Evolutionary conservation across 1,140 invertebrate species (phyloP).

Genomic region (Zophobas atratus): DNA sequence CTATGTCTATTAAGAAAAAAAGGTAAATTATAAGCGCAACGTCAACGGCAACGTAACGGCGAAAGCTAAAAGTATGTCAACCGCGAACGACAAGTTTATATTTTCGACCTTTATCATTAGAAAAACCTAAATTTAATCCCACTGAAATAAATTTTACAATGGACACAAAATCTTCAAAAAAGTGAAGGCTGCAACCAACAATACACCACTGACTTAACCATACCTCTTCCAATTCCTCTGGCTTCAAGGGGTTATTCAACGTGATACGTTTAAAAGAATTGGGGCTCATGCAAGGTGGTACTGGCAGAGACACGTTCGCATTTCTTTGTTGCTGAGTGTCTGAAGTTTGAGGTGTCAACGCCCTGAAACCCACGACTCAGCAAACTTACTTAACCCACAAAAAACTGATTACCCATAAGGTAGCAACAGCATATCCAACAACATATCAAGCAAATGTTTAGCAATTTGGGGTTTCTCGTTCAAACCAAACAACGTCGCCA

Average conservation of each 20-base stretch:
- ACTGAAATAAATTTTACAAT: too few relatives aligned
- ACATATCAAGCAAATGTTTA: conserved; percentile 81
- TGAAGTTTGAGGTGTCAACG: conserved; percentile 55
- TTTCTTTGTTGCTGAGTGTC: conserved; percentile 51
- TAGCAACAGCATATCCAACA: conserved; percentile 87
- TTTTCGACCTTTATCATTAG: too few relatives aligned
- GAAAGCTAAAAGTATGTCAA: too few relatives aligned
- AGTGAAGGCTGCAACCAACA: too few relatives aligned
- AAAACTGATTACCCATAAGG: conserved; percentile 82
- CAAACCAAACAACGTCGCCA: conserved; percentile 75
- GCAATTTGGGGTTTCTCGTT: conserved; percentile 77
- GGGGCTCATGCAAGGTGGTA: conserved; percentile 86
- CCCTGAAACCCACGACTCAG: conserved; percentile 49
- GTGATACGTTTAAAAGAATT: conserved; percentile 86
- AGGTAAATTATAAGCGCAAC: too few relatives aligned
- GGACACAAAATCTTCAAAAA: too few relatives aligned
- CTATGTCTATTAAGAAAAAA: too few relatives aligned
- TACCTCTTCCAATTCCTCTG: conserved; percentile 88
- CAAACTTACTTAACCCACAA: not conserved
- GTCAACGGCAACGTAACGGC: too few relatives aligned
- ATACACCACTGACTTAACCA: too few relatives aligned
- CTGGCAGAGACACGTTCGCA: conserved; percentile 70
- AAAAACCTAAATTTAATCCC: too few relatives aligned
- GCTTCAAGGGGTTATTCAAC: conserved; percentile 80
- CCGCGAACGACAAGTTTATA: too few relatives aligned